phyloP scores from a whole-genome alignment of 1,140 invertebrate species.

The Pentalonia nigronervosa region DNA sequence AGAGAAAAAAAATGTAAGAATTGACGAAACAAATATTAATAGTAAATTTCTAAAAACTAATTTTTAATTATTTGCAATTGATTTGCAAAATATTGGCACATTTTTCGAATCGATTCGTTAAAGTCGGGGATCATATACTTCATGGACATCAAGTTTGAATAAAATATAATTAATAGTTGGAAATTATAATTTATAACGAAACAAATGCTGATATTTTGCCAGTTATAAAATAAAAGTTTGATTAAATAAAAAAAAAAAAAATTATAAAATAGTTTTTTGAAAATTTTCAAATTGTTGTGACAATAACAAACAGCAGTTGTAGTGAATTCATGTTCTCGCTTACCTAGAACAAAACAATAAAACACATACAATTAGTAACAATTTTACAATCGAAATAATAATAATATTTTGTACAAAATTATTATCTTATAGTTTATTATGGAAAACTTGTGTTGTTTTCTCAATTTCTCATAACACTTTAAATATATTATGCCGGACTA shows the following conservation, averaged over 20 bases:
- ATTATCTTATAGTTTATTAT: neutral
- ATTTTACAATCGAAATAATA: neutral
- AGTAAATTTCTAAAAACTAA: neutral
- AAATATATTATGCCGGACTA: neutral
- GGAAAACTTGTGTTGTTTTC: neutral
- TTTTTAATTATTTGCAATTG: too few relatives aligned
- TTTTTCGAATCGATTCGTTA: neutral
- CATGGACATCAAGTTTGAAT: neutral
- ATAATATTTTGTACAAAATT: neutral
- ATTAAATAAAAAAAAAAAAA: neutral
- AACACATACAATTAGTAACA: neutral
- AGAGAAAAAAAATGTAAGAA: neutral
- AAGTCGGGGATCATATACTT: neutral
- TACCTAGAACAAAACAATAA: slow-evolving; percentile 19
- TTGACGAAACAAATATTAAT: neutral
- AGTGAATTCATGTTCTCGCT: neutral
- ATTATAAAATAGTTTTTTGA: neutral
- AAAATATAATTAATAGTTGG: neutral
- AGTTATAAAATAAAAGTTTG: slow-evolving; percentile 6
- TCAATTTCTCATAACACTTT: neutral
- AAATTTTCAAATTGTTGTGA: neutral
- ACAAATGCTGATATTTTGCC: neutral
- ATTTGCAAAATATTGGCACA: neutral
- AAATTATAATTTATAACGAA: too few relatives aligned
- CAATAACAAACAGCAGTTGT: neutral